Evolutionary conservation across 2,888 invertebrate species (phyloP).

Genomic region (Tenthredo mesomela): DNA sequence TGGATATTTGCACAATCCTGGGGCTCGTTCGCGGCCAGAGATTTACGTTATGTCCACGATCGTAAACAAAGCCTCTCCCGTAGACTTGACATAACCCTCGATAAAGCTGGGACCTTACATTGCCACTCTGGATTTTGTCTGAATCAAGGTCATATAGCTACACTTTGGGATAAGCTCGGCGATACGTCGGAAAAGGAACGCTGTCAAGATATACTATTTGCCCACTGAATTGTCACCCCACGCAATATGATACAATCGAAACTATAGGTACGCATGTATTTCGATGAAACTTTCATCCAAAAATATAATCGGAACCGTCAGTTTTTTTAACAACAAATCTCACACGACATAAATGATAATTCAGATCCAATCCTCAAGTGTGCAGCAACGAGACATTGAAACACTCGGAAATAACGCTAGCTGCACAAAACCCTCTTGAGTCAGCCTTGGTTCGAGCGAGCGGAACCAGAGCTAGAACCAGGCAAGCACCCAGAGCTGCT

Average conservation of each 20-base stretch:
- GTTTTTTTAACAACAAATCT: not conserved
- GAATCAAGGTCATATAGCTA: constrained; percentile 1
- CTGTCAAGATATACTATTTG: not conserved
- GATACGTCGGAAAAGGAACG: not conserved
- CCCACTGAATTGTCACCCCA: not conserved
- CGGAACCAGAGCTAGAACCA: constrained; percentile 2
- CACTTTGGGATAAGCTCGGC: not conserved
- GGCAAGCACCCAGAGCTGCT: constrained; percentile 33
- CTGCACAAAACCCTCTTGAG: constrained; percentile 48
- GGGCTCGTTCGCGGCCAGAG: constrained; percentile 36
- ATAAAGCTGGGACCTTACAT: constrained; percentile 38
- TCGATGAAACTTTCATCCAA: not conserved
- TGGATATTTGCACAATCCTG: constrained; percentile 39
- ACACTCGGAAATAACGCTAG: constrained; percentile 39
- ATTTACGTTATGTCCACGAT: constrained; percentile 44
- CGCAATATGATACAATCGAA: not conserved
- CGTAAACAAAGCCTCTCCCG: constrained; percentile 33
- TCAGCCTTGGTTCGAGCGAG: constrained; percentile 32
- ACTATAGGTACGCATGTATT: not conserved
- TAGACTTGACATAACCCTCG: constrained; percentile 42
- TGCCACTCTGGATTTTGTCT: constrained; percentile 8
- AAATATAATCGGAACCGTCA: not conserved
- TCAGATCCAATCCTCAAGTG: not conserved
- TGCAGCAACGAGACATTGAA: constrained; percentile 8
- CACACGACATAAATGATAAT: not conserved